Evolutionary conservation across 92 coral and sea anemone genomes (phyloP).

Genomic region (Palythoa grandis): DNA sequence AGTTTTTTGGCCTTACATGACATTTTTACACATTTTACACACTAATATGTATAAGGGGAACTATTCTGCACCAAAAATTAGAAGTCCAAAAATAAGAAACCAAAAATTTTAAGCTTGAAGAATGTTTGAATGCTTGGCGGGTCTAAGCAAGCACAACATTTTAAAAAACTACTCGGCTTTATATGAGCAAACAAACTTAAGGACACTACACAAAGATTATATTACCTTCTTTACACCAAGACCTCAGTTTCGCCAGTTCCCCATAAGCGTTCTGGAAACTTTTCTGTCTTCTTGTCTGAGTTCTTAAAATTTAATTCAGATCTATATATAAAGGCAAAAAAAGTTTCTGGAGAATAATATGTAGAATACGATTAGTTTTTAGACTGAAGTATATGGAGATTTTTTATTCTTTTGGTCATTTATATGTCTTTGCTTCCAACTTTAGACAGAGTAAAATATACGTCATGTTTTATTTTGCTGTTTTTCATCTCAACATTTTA

Average conservation of each 20-base stretch:
- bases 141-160: no score
- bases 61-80: no score
- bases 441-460: no score
- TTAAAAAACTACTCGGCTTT: not conserved
- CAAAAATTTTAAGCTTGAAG: no score
- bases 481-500: not conserved
- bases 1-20: no score
- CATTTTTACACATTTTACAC: no score
- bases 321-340: not conserved
- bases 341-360: not conserved
- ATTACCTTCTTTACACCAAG: not conserved
- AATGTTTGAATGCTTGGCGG: no score
- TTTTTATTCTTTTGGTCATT: no score
- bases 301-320: not conserved
- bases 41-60: no score
- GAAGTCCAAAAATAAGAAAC: no score
- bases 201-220: not conserved
- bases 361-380: not conserved
- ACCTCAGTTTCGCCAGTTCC: conserved; percentile 16
- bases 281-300: not conserved
- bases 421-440: no score
- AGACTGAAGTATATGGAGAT: not conserved
- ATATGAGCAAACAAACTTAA: not conserved
- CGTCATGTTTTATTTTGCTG: not conserved
- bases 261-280: not conserved